Base-by-base conservation (phyloP, 2,888 invertebrate genomes). In the Andrena dorsata region DNA sequence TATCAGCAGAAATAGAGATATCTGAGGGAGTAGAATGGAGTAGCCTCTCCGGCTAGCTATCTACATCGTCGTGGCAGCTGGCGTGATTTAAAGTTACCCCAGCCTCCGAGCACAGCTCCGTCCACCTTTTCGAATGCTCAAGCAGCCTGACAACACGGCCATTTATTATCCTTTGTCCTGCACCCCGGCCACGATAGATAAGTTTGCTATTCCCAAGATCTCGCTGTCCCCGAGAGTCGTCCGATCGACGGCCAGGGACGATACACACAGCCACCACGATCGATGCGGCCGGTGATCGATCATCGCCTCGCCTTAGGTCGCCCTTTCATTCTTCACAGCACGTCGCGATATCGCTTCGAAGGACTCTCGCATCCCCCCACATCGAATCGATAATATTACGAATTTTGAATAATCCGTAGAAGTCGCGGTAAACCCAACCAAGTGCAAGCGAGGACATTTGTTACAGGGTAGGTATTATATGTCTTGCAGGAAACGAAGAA, bases 91-190 rank as follows among this genome's bases (percentile, higher is more conserved):
- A 88, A 86, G 80, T 76, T 76, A 79, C 68, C 47, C 79, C 78
- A 49, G 70, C 49, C 56, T 77, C 75, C 75, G 76, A 87, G 83
- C 82, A 61, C 76, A 68, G 80, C 73, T 60, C 69, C 71, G 78
- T 74, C 79, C 82, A 78, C 83, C 85, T 80, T 83, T 86, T 80
- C 78, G 79, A 85, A 82, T 82, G 71, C 78, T 84, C 84, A 70
- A 71, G 83, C 76, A 87, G 80, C 77, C 47, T 61, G 77, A 69
- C 56, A 56, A 41, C 76, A 47, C 32, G 60, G 73, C 83, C 87
- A 88, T 88, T 88, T 88, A 88, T 88, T 88, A 88, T 88, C 85
- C 87, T 88, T 88, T 88, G 88, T 88, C 88, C 88, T 28, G 83
- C 64, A 73, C 65, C 65, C 78, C 28, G 70, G 49, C 56, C 80